Evolutionary conservation across 1,140 invertebrate species (phyloP).

Genomic region (Mycetomoellerius zeteki): DNA sequence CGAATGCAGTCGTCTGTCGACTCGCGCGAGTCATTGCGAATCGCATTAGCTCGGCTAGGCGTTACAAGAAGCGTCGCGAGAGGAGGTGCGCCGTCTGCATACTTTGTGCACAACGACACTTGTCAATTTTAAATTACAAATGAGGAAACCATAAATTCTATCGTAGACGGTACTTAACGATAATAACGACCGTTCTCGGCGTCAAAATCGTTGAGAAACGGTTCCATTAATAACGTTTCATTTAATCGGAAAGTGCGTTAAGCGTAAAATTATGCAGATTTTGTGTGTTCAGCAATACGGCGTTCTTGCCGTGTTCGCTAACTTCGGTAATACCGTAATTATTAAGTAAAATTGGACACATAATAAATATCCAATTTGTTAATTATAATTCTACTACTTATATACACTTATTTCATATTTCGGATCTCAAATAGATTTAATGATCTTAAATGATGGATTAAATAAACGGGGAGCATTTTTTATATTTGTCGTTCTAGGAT

Average conservation of each 20-base stretch:
- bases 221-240: constrained; percentile 39
- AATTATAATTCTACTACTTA: neutral
- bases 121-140: constrained; percentile 65
- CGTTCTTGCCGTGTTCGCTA: neutral
- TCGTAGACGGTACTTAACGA: constrained; percentile 34
- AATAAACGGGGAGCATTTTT: neutral
- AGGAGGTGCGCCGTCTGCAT: constrained; percentile 38
- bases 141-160: constrained; percentile 53
- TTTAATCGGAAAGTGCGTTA: constrained; percentile 37
- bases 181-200: constrained; percentile 28
- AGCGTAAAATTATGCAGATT: constrained; percentile 38
- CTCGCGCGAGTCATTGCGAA: constrained; percentile 47
- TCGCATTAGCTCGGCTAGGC: constrained; percentile 49
- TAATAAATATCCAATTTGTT: neutral
- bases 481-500: neutral
- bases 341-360: constrained; percentile 17
- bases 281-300: neutral
- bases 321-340: neutral
- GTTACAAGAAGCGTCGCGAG: constrained; percentile 13
- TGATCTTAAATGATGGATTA: neutral
- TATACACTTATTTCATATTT: neutral
- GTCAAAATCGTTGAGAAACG: constrained; percentile 14
- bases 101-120: constrained; percentile 52
- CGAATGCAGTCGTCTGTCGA: constrained; percentile 14
- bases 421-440: neutral